Conservation (phyloP, 2,797 vertebrate species). For the Malacoraja senta region DNA sequence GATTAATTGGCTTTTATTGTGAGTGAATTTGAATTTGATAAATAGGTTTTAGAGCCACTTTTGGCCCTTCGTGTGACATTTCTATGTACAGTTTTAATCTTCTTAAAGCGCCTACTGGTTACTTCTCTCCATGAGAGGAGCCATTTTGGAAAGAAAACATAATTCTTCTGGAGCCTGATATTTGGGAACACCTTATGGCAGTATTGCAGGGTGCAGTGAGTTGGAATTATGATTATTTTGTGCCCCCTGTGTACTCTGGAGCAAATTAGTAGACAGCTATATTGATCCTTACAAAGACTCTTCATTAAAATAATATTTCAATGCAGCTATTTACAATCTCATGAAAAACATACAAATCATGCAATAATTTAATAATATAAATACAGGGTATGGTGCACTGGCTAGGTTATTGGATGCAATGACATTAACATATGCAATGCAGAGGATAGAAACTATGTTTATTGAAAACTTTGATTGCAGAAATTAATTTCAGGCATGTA, state of each 20-base stretch:
- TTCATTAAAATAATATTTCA: background rate
- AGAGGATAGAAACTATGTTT: background rate
- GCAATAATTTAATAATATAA: background rate
- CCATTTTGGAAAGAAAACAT: background rate
- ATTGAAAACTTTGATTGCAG: background rate
- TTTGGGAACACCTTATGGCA: background rate
- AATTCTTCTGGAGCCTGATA: background rate
- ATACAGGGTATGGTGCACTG: background rate
- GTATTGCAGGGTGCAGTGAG: background rate
- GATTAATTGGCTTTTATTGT: too few relatives aligned
- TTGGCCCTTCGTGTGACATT: too few relatives aligned
- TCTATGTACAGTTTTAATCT: too few relatives aligned
- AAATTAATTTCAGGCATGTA: background rate
- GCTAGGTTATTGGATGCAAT: background rate
- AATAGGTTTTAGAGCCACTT: too few relatives aligned
- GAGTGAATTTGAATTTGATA: too few relatives aligned
- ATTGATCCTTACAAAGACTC: background rate
- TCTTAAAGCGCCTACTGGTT: background rate
- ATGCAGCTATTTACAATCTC: background rate
- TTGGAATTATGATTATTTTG: background rate
- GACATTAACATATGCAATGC: background rate
- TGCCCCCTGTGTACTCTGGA: background rate
- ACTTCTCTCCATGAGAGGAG: background rate
- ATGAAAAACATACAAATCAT: background rate
- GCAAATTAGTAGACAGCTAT: background rate